Conservation (phyloP, 1,140 invertebrate genomes). For the Pachyrhynchus sulphureomaculatus region DNA sequence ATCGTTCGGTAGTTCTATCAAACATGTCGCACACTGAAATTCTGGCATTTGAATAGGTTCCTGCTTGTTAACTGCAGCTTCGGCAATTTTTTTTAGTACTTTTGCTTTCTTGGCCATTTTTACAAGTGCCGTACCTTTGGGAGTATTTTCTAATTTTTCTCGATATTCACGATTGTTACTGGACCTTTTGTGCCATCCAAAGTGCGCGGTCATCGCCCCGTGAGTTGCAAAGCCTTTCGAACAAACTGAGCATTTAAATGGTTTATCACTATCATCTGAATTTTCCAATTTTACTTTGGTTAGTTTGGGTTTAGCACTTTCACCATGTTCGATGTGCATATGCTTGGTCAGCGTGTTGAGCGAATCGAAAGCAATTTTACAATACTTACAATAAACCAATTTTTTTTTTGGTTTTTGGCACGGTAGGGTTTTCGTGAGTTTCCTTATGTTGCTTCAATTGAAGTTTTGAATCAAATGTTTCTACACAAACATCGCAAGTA, state of each 20-base stretch:
- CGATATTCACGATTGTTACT: not conserved
- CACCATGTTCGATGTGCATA: conserved; percentile 38
- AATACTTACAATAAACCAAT: conserved; percentile 40
- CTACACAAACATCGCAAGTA: conserved; percentile 42
- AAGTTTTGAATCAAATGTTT: conserved; percentile 36
- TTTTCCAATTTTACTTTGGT: not conserved
- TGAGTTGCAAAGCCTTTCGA: conserved; percentile 38
- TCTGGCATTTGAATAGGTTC: conserved; percentile 16
- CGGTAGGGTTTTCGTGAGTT: conserved; percentile 25
- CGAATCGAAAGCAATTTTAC: conserved; percentile 40
- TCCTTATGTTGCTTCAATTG: conserved; percentile 42
- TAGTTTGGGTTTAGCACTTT: conserved; percentile 29
- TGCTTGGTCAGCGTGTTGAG: conserved; percentile 31
- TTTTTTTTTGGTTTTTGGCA: conserved; percentile 12
- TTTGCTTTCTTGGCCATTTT: conserved; percentile 17
- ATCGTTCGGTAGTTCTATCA: conserved; percentile 38
- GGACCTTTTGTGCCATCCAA: conserved; percentile 45
- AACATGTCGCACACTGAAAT: conserved; percentile 39
- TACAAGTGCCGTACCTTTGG: conserved; percentile 5
- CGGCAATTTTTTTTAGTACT: conserved; percentile 14
- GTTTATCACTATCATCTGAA: not conserved
- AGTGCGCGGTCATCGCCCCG: conserved; percentile 40
- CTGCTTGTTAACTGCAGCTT: conserved; percentile 10
- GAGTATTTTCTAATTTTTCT: conserved; percentile 1
- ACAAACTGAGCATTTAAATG: conserved; percentile 37